Conservation (phyloP, 1,140 invertebrate species). For the Magallana gigas region DNA sequence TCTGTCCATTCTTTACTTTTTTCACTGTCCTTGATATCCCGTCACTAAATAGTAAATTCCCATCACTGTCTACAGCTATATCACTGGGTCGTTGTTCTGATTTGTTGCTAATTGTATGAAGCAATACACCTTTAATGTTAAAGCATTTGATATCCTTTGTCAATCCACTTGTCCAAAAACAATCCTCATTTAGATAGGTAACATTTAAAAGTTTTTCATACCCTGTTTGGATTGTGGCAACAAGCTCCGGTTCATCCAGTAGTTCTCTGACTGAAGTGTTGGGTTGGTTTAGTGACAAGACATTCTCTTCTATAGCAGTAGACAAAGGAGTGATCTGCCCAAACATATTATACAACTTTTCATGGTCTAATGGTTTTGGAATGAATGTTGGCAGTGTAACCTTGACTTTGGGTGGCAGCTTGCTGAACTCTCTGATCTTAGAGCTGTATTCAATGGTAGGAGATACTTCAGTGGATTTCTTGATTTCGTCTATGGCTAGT, state of each 20-base stretch:
- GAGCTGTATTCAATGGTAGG: not conserved
- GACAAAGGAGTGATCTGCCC: not conserved
- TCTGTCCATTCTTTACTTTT: not conserved
- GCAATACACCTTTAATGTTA: not conserved
- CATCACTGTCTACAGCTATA: not conserved
- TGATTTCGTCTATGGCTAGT: not conserved
- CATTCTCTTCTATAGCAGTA: not conserved
- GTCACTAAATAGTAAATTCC: not conserved
- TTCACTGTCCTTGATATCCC: not conserved
- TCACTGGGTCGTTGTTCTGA: not conserved
- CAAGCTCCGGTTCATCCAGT: not conserved
- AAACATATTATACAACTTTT: not conserved
- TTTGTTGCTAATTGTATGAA: not conserved
- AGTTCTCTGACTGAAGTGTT: not conserved
- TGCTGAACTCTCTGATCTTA: not conserved
- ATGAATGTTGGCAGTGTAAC: not conserved
- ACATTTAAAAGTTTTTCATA: not conserved
- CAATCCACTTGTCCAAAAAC: not conserved
- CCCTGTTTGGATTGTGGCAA: not conserved
- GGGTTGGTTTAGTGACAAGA: not conserved
- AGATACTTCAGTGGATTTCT: not conserved
- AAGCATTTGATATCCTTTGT: not conserved
- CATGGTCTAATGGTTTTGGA: not conserved
- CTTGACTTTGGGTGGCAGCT: not conserved
- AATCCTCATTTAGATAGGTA: not conserved